Conservation (phyloP, 1,140 invertebrate genomes). For the Kradibia gibbosae region DNA sequence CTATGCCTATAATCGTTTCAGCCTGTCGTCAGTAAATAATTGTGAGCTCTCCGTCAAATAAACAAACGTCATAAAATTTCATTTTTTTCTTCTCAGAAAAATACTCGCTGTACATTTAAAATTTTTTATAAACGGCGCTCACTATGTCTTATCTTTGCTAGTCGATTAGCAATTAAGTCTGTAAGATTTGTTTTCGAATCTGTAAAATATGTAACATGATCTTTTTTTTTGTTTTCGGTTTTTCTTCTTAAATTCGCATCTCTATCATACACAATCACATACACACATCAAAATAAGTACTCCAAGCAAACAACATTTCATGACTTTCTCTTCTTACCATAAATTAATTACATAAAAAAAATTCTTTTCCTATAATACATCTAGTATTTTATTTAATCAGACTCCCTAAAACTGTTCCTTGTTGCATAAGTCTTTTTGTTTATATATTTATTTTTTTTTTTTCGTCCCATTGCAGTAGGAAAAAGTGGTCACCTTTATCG, state of each 20-base stretch:
- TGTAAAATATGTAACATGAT: constrained; percentile 50
- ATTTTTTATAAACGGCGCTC: constrained; percentile 31
- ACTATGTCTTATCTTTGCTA: constrained; percentile 38
- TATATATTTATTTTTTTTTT: constrained; percentile 56
- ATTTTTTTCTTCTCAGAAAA: constrained; percentile 42
- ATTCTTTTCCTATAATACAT: constrained; percentile 70
- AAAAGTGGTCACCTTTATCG: constrained; percentile 67
- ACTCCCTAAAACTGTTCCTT: constrained; percentile 60
- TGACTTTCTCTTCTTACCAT: constrained; percentile 61
- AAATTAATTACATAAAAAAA: constrained; percentile 72
- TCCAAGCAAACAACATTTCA: constrained; percentile 59
- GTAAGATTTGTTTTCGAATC: constrained; percentile 38
- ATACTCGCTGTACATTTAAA: constrained; percentile 44
- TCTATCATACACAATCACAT: constrained; percentile 31
- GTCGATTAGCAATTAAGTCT: constrained; percentile 41
- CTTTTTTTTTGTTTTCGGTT: constrained; percentile 48
- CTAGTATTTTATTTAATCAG: constrained; percentile 66
- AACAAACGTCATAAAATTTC: constrained; percentile 27
- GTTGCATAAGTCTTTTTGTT: constrained; percentile 50
- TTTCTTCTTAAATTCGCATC: constrained; percentile 32
- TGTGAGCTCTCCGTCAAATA: constrained; percentile 6
- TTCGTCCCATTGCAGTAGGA: constrained; percentile 59
- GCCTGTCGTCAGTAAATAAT: constrained; percentile 45
- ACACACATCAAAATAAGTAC: constrained; percentile 61
- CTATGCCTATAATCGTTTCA: constrained; percentile 30